Evolutionary conservation across 2,113 vertebrate genomes (phyloP).

Genomic region (Cinclus cinclus): DNA sequence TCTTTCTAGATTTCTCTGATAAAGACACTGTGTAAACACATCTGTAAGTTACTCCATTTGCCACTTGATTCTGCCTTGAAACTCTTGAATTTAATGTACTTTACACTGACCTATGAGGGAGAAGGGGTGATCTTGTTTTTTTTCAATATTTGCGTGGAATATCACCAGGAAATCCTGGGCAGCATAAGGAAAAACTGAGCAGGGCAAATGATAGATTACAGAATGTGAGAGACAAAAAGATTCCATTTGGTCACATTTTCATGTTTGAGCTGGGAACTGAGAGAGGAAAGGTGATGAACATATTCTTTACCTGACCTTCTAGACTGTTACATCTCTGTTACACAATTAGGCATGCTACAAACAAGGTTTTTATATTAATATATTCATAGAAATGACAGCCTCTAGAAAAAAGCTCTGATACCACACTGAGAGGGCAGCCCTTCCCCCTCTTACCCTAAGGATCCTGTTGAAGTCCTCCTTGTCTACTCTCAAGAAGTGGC

Average conservation of each 20-base stretch:
- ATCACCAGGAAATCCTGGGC: background rate
- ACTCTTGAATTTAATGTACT: background rate
- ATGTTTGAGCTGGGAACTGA: background rate
- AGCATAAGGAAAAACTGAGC: background rate
- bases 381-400: background rate
- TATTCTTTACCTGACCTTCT: background rate
- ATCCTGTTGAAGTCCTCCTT: constrained; percentile 99
- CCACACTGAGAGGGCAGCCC: accelerated
- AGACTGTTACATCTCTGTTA: background rate
- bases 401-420: background rate
- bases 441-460: constrained; percentile 82
- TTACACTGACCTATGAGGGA: background rate
- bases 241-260: background rate
- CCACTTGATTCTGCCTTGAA: background rate
- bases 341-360: background rate
- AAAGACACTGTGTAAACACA: background rate
- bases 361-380: background rate
- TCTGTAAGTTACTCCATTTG: background rate
- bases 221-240: background rate
- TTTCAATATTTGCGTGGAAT: background rate
- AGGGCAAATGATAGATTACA: background rate
- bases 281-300: background rate
- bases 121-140: background rate
- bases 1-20: background rate
- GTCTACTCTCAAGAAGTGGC: constrained; percentile 96